Evolutionary conservation across 2,888 invertebrate genomes (phyloP).

Genomic region (Lydus trimaculatus): DNA sequence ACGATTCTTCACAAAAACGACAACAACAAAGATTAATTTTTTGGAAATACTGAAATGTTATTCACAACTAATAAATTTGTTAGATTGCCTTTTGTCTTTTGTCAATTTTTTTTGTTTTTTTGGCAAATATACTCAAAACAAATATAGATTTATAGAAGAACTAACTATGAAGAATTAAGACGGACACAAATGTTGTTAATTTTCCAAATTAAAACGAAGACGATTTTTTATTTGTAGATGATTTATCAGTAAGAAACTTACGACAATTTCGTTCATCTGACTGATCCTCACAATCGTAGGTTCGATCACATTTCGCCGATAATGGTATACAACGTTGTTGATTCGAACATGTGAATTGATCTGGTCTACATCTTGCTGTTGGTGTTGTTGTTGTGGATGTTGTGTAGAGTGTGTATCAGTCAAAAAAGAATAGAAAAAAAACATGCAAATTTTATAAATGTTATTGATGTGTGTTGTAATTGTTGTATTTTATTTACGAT

Average conservation of each 20-base stretch:
- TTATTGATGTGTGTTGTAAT: conserved; percentile 16
- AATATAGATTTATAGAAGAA: neutral
- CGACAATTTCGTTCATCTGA: conserved; percentile 74
- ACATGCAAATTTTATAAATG: conserved; percentile 33
- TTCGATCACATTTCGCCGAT: conserved; percentile 75
- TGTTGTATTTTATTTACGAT: conserved; percentile 22
- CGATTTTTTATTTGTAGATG: neutral
- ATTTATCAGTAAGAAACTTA: conserved; percentile 62
- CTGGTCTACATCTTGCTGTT: conserved; percentile 39
- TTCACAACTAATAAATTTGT: conserved; percentile 16
- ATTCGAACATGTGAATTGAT: conserved; percentile 74
- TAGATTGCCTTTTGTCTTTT: neutral
- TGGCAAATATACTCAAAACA: neutral
- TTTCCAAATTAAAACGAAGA: conserved; percentile 13
- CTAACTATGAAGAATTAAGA: conserved; percentile 7
- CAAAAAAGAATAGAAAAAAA: conserved; percentile 3
- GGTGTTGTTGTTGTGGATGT: conserved; percentile 17
- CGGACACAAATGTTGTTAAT: neutral
- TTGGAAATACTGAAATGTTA: conserved; percentile 10
- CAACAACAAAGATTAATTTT: conserved; percentile 14
- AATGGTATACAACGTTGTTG: conserved; percentile 74
- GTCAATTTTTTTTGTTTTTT: neutral
- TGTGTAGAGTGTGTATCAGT: conserved; percentile 12
- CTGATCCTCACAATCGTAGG: conserved; percentile 73
- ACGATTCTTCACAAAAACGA: neutral